phyloP scores from a whole-genome alignment of 2,888 invertebrate species.

The Drosophila incognita region DNA sequence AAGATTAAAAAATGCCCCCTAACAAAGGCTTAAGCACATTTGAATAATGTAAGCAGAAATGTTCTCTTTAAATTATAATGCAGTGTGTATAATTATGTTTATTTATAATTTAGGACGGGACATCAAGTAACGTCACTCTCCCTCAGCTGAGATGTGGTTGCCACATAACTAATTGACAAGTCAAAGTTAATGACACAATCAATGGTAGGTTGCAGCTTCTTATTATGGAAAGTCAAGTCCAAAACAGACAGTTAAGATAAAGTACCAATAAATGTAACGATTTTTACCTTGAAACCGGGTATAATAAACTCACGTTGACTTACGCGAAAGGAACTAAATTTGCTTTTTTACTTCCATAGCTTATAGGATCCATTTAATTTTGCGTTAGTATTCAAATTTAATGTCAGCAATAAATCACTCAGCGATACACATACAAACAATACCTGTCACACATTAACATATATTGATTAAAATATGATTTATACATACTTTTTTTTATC shows the following conservation, averaged over 20 bases:
- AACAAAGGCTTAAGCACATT: background rate
- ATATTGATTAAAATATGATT: background rate
- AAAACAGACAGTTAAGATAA: conserved; percentile 8
- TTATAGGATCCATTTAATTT: background rate
- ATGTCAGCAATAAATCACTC: background rate
- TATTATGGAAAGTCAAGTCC: conserved; percentile 37
- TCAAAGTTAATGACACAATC: conserved; percentile 44
- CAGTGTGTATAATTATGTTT: background rate
- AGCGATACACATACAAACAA: background rate
- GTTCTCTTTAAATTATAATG: background rate
- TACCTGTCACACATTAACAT: background rate
- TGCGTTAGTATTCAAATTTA: background rate
- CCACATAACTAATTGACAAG: conserved; percentile 35
- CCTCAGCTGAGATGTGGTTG: background rate
- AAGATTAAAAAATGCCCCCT: background rate
- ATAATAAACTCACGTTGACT: background rate
- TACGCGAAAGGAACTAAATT: too few species aligned
- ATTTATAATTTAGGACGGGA: background rate
- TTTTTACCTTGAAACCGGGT: background rate
- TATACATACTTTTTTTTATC: background rate
- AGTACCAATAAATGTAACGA: conserved; percentile 21
- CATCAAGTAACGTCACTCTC: background rate
- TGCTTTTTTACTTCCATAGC: background rate
- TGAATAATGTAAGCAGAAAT: background rate
- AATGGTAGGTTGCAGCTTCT: conserved; percentile 39